Evolutionary conservation across 2,888 invertebrate species (phyloP), one percentile per base, ranked within the genome.

Genomic region (Acanthacorydalis orientalis): DNA sequence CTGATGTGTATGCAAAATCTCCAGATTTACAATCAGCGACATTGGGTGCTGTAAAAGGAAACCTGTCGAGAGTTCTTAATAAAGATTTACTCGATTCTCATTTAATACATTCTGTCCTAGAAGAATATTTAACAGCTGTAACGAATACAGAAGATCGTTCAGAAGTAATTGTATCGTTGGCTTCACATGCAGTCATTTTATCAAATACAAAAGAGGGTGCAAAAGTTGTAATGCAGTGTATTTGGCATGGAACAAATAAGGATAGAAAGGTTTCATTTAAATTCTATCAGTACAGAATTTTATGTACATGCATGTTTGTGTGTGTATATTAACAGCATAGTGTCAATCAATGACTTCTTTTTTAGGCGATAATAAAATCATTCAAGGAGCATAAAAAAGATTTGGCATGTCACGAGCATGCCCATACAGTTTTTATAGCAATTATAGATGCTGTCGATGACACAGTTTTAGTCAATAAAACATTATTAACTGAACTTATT

Each of bases 401-500:
- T 48, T 73, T 92, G 9, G 81, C 84, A 46, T 77, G 77, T 51
- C 92, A 95, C 55, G 89, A 95, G 63, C 80, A 88, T 54, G 95
- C 92, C 0, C 85, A 92, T 62, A 68, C 83, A 31, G 75, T 88
- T 16, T 66, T 96, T 31, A 69, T 93, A 51, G 78, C 88, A 0
- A 72, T 95, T 52, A 78, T 95, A 53, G 95, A 96, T 62, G 72
- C 78, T 0, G 81, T 92, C 1, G 96, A 97, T 61, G 96, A 97
- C 60, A 96, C 95, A 0, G 86, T 88, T 47, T 72, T 95, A 0
- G 74, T 93, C 15, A 83, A 83, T 57, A 95, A 95, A 64, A 77
- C 82, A 1, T 73, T 88, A 39, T 68, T 86, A 10, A 69, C 79
- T 52, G 82, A 83, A 51, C 67, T 93, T 51, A 64, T 82, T 33